These are phyloP conservation scores for Mythimna impura DNA, from an alignment of 2,888 invertebrate genomes.

Conservation along the genomic window DNA sequence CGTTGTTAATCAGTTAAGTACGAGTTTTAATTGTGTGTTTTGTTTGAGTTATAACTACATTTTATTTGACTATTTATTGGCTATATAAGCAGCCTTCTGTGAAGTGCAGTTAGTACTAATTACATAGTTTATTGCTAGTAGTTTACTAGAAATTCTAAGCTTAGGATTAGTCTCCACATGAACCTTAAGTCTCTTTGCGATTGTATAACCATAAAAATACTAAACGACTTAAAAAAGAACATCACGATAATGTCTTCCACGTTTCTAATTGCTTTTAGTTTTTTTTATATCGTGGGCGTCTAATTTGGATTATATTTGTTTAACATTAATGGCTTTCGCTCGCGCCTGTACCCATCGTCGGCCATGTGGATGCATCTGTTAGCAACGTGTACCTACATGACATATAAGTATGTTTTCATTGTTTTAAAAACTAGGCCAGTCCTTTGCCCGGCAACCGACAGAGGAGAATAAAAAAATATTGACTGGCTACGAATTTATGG, in stretches of 20 bases:
- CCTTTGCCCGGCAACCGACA: constrained; percentile 58
- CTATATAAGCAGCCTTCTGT: constrained; percentile 23
- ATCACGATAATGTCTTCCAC: constrained; percentile 33
- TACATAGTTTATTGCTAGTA: constrained; percentile 2
- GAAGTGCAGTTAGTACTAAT: constrained; percentile 19
- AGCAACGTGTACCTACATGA: constrained; percentile 57
- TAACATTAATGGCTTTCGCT: constrained; percentile 47
- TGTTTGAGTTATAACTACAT: constrained; percentile 22
- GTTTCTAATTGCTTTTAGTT: constrained; percentile 50
- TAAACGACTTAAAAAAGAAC: constrained; percentile 16
- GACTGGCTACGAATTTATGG: constrained; percentile 48
- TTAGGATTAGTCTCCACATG: neutral
- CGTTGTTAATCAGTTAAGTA: constrained; percentile 2
- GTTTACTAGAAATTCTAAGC: constrained; percentile 3
- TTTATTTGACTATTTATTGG: constrained; percentile 32
- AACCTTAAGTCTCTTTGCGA: no score
- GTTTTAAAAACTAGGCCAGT: constrained; percentile 60
- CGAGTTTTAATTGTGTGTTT: constrained; percentile 13
- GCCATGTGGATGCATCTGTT: constrained; percentile 78
- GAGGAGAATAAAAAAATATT: constrained; percentile 61
- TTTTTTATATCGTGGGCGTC: constrained; percentile 41
- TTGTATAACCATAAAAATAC: neutral
- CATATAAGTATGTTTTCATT: constrained; percentile 75
- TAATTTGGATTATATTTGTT: constrained; percentile 44
- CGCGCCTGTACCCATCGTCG: constrained; percentile 49